These are phyloP conservation scores for Drosophila subsilvestris DNA, from an alignment of 2,888 invertebrate species.

Conservation along the genomic window DNA sequence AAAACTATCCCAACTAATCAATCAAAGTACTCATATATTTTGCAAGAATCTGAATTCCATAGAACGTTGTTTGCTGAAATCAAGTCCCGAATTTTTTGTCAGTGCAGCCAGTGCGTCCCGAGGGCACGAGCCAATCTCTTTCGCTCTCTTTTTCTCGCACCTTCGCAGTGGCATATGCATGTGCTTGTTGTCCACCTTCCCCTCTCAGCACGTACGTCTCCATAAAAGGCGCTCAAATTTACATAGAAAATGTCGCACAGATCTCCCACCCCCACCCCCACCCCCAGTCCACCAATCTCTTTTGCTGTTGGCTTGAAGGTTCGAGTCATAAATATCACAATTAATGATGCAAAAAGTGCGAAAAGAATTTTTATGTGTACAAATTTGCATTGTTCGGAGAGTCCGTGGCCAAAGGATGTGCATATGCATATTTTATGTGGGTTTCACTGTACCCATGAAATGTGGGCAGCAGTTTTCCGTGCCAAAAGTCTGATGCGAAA, in stretches of 20 bases:
- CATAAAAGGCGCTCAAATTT: slow-evolving; percentile 72
- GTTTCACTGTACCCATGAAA: slow-evolving; percentile 21
- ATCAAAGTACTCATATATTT: slow-evolving; percentile 15
- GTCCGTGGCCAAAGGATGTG: background rate
- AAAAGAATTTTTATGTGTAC: slow-evolving; percentile 71
- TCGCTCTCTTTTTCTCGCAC: slow-evolving; percentile 27
- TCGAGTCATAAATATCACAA: slow-evolving; percentile 82
- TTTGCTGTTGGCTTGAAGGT: slow-evolving; percentile 8
- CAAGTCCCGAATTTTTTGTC: background rate
- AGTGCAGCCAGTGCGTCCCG: background rate
- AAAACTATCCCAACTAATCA: background rate
- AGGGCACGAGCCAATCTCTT: background rate
- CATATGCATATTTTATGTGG: slow-evolving; percentile 42
- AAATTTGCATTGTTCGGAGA: slow-evolving; percentile 63
- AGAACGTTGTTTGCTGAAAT: too few relatives aligned
- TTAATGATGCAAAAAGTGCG: slow-evolving; percentile 83
- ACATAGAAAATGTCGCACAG: slow-evolving; percentile 64
- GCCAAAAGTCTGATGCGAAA: background rate
- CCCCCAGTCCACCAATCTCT: too few relatives aligned
- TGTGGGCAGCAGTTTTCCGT: background rate
- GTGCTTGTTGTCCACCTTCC: slow-evolving; percentile 29
- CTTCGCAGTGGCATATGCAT: slow-evolving; percentile 23
- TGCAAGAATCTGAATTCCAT: too few relatives aligned
- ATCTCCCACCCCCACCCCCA: slow-evolving; percentile 3
- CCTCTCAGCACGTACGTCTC: slow-evolving; percentile 55